Percentiles rank a stretch among this genome's conserved stretches.
Evolutionary conservation across 2,113 vertebrate genomes (phyloP).

Genomic region (Phalacrocorax carbo): DNA sequence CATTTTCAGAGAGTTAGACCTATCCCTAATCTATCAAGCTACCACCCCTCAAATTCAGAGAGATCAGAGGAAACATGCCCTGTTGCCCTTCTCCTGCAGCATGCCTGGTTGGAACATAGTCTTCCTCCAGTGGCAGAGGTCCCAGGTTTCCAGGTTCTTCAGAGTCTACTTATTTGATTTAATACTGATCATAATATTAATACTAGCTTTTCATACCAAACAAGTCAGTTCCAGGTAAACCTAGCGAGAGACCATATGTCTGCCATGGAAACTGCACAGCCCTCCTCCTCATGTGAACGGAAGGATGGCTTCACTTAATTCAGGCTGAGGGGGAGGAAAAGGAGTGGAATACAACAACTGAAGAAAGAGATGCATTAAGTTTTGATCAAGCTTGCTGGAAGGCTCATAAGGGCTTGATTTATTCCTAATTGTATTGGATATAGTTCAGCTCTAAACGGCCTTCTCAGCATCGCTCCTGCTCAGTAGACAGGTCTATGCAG

Average conservation of each 20-base stretch:
- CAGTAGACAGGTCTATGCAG: background rate
- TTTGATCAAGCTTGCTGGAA: background rate
- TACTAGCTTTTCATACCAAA: background rate
- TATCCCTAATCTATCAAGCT: background rate
- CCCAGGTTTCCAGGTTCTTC: background rate
- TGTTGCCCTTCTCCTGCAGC: background rate
- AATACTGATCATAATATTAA: background rate
- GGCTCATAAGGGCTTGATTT: background rate
- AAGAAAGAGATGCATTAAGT: background rate
- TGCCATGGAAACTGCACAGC: background rate
- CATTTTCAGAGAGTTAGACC: background rate
- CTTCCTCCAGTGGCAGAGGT: background rate
- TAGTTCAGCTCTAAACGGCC: background rate
- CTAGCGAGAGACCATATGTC: background rate
- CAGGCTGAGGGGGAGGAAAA: background rate
- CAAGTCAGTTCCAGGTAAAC: background rate
- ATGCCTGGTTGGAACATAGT: background rate
- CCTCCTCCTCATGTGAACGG: background rate
- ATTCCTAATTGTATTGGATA: background rate
- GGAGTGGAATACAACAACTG: background rate
- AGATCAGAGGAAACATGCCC: background rate
- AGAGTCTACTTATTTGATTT: background rate
- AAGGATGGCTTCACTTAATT: background rate
- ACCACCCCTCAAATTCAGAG: background rate
- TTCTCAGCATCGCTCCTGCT: rapidly evolving